phyloP scores from a whole-genome alignment of 1,140 invertebrate genomes.

The Drosophila ogumai region DNA sequence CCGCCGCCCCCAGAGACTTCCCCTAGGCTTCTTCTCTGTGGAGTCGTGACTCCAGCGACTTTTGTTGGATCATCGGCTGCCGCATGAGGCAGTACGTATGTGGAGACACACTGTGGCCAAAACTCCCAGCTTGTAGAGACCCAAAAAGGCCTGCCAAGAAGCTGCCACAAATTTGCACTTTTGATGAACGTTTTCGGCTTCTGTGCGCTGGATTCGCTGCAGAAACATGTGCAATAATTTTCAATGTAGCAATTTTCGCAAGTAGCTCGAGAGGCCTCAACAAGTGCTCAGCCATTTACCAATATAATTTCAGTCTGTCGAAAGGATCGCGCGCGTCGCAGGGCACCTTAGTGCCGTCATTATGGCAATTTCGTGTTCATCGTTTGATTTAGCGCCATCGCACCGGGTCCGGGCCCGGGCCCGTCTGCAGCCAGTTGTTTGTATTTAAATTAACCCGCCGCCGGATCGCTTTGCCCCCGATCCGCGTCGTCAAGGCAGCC shows the following conservation, averaged over 20 bases:
- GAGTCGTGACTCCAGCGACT: slow-evolving; percentile 63
- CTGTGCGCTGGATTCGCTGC: slow-evolving; percentile 52
- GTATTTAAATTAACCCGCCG: slow-evolving; percentile 60
- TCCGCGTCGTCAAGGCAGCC: slow-evolving; percentile 41
- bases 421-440: slow-evolving; percentile 49
- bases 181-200: slow-evolving; percentile 61
- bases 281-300: slow-evolving; percentile 61
- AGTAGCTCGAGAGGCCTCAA: slow-evolving; percentile 60
- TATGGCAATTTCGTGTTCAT: slow-evolving; percentile 78
- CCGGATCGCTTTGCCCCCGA: not conserved
- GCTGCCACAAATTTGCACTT: slow-evolving; percentile 74
- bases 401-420: not conserved
- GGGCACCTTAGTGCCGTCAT: slow-evolving; percentile 56
- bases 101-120: slow-evolving; percentile 13
- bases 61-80: slow-evolving; percentile 39
- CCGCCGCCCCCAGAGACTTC: not conserved
- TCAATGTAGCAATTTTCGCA: slow-evolving; percentile 31
- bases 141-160: slow-evolving; percentile 28
- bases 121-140: not conserved
- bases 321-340: slow-evolving; percentile 20
- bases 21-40: slow-evolving; percentile 1
- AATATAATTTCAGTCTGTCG: slow-evolving; percentile 54
- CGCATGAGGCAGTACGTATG: slow-evolving; percentile 18
- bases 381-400: slow-evolving; percentile 77
- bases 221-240: slow-evolving; percentile 60